Evolutionary conservation across 2,797 vertebrate species (phyloP).

Genomic region (Platyrinchus mystaceus): DNA sequence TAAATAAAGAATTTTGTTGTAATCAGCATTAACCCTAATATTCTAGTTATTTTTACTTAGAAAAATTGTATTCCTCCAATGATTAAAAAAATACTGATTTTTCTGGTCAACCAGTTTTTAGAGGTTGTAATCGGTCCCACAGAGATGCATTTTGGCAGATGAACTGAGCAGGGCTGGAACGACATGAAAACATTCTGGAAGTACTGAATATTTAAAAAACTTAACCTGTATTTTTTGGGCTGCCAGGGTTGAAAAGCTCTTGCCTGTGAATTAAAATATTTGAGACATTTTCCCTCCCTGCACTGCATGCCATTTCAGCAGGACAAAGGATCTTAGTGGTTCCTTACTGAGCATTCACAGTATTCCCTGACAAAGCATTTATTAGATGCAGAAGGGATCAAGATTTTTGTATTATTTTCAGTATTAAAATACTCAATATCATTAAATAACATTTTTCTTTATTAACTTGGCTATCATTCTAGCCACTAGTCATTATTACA

Average conservation of each 20-base stretch:
- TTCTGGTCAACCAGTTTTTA: neutral
- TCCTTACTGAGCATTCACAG: neutral
- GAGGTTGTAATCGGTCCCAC: neutral
- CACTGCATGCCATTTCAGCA: neutral
- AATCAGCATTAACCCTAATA: neutral
- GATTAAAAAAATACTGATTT: constrained; percentile 2
- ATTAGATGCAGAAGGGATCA: neutral
- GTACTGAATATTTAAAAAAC: neutral
- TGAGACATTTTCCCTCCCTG: neutral
- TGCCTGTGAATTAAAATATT: neutral
- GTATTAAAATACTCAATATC: neutral
- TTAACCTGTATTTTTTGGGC: neutral
- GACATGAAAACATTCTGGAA: neutral
- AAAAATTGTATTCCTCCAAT: neutral
- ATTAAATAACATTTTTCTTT: neutral
- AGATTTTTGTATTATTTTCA: neutral
- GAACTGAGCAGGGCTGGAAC: neutral
- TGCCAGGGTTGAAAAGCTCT: neutral
- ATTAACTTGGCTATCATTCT: neutral
- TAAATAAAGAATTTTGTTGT: neutral
- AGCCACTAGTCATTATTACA: neutral
- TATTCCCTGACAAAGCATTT: neutral
- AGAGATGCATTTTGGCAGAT: constrained; percentile 16
- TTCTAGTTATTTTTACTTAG: neutral
- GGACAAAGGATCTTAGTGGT: neutral